Base-by-base conservation (phyloP, 2,113 vertebrate genomes). In the Labeo catla region DNA sequence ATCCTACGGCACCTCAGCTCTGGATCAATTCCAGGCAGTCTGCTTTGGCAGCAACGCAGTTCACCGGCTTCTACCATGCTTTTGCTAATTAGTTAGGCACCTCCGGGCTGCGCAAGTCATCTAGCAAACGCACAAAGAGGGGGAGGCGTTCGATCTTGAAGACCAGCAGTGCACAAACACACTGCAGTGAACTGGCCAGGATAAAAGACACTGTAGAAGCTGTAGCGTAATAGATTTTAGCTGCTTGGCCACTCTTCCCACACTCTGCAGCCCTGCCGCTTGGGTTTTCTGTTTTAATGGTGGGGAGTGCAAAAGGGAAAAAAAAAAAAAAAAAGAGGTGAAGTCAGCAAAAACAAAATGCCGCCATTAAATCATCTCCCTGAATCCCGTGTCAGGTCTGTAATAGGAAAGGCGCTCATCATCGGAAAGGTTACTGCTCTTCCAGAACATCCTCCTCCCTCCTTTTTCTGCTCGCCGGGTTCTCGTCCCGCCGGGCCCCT, bases 261-360 rank as follows among this genome's bases (percentile, higher is more conserved):
- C 96, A 93, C 90, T 88, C 88, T 88, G 89, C 92, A 88, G 90
- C 89, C 90, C 92, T 76, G 79, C 88, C 86, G 80, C 90, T 92
- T 90, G 92, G 88, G 92, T 95, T 95, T 95, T 93, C 93, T 93
- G 93, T 93, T 95, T 92, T 92, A 95, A 96, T 84, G 90, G 89
- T 57, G 63, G 73, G 83, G 81, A 50, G 78, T 45, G 23, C 47
- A 50, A 72, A 83, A 11, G 36, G 8, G 1, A 13, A 0, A 19
- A 43, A 19, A 57, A 45, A 45, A 28, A 43, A 76, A 54, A 73
- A 83, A 85, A 92, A 94, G 89, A 66, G 88, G 89, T 90, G 89
- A 92, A 95, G 96, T 97, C 96, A 98, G 96, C 97, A 96, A 97
- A 98, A 98, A 95, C 96, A 97, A 94, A 98, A 98, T 97, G 96